Evolutionary conservation across 1,140 invertebrate species (phyloP), one percentile per base, ranked within the genome.

Genomic region (Limonius californicus): DNA sequence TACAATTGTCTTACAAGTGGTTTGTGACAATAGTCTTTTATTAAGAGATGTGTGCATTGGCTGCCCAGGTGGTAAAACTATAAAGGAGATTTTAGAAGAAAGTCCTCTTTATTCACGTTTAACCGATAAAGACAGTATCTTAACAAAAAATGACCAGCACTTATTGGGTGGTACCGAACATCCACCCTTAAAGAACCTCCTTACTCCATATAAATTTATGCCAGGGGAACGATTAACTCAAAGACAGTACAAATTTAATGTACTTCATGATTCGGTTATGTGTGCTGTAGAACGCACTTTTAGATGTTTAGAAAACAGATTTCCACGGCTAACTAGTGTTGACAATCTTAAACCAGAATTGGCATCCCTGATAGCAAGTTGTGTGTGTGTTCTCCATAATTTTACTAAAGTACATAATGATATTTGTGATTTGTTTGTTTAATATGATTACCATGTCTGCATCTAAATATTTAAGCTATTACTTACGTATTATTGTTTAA

Each of bases 1-100:
- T 55, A 58, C 67, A 11, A 62, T 68, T 32, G 30, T 68, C 6
- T 20, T 68, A 11, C 67, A 68, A 57, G 64, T 65, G n/a, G 67
- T 68, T 53, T 64, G 61, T 54, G 67, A 68, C 57, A 59, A 64
- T 62, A 54, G 64, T 16, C 23, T 61, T 15, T 16, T 57, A 45
- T 59, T 68, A 30, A 47, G 64, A 14, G 64, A 68, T 57, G 50
- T 68, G 14, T 66, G 55, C 58, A 64, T 58, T 0, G 67, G 67
- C 12, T 66, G 32, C 35, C 67, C 67, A 12, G 64, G 67, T 23
- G 57, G 61, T 30, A 68, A 57, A 55, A 59, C 30, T 56, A 50
- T 63, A 14, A 23, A 39, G 16, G 16, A 45, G n/a, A 62, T 66
- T 32, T 56, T 68, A 30, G 12, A 55, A 59, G 53, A 20, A 9